These are phyloP conservation scores for Congeria kusceri DNA, from an alignment of 2,888 invertebrate species.

Conservation along the genomic window DNA sequence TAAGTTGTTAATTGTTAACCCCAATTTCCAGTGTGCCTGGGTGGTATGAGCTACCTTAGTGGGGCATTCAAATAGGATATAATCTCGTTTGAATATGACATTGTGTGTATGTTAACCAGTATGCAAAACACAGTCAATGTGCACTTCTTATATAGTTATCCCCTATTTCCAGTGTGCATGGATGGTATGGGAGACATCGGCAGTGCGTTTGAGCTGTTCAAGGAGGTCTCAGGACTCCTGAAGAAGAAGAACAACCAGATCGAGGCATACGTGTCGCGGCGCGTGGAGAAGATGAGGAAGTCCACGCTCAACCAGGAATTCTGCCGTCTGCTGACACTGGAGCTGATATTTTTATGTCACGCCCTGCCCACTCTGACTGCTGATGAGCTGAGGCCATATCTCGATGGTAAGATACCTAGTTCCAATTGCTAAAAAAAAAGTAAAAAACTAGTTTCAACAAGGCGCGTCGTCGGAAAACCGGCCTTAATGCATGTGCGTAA, in stretches of 20 bases:
- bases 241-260: constrained; percentile 85
- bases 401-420: constrained; percentile 79
- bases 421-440: too few species aligned
- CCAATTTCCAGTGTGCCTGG: too few species aligned
- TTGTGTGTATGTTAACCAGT: too few species aligned
- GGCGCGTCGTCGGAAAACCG: too few species aligned
- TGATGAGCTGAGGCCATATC: constrained; percentile 75
- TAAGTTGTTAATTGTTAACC: too few species aligned
- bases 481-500: too few species aligned
- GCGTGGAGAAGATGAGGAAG: constrained; percentile 84
- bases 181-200: constrained; percentile 86
- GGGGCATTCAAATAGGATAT: too few species aligned
- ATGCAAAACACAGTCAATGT: too few species aligned
- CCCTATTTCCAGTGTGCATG: constrained; percentile 85
- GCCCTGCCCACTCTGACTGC: constrained; percentile 86
- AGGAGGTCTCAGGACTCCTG: constrained; percentile 85
- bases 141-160: too few species aligned
- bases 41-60: too few species aligned
- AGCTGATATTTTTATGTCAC: constrained; percentile 90
- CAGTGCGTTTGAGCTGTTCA: constrained; percentile 83
- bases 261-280: constrained; percentile 85
- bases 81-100: too few species aligned
- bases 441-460: too few species aligned
- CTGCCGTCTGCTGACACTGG: constrained; percentile 88
- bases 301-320: constrained; percentile 82